Evolutionary conservation across 2,797 vertebrate genomes (phyloP).

Genomic region (Linurgus olivaceus): DNA sequence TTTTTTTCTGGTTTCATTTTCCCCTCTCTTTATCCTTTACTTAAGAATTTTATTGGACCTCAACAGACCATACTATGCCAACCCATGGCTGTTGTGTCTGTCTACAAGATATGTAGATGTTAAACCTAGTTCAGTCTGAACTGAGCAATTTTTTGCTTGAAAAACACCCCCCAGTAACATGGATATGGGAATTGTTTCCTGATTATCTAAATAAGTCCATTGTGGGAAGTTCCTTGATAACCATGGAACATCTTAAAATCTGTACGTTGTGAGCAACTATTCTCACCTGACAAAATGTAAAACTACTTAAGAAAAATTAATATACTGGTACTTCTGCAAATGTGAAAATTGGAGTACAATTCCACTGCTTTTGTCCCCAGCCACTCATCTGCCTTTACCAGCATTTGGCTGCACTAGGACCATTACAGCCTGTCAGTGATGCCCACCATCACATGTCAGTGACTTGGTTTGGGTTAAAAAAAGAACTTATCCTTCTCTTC

Average conservation of each 20-base stretch:
- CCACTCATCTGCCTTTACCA: background rate
- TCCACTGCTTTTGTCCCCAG: background rate
- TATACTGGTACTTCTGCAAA: background rate
- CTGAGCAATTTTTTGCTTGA: background rate
- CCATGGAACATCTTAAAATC: background rate
- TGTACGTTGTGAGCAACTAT: background rate
- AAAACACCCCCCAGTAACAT: background rate
- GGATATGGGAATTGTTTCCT: background rate
- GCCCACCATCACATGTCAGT: background rate
- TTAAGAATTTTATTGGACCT: background rate
- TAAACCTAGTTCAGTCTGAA: background rate
- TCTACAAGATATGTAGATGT: background rate
- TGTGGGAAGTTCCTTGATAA: background rate
- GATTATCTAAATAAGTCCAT: background rate
- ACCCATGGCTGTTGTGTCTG: background rate
- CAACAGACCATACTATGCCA: background rate
- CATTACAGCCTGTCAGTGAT: too few relatives aligned
- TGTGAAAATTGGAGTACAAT: rapidly evolving
- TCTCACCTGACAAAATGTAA: background rate
- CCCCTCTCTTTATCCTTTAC: background rate
- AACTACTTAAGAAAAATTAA: background rate
- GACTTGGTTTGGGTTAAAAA: background rate
- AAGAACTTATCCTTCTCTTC: background rate
- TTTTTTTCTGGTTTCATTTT: background rate
- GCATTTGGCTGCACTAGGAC: background rate